Evolutionary conservation across 2,888 invertebrate species (phyloP).

Genomic region (Dioctria rufipes): DNA sequence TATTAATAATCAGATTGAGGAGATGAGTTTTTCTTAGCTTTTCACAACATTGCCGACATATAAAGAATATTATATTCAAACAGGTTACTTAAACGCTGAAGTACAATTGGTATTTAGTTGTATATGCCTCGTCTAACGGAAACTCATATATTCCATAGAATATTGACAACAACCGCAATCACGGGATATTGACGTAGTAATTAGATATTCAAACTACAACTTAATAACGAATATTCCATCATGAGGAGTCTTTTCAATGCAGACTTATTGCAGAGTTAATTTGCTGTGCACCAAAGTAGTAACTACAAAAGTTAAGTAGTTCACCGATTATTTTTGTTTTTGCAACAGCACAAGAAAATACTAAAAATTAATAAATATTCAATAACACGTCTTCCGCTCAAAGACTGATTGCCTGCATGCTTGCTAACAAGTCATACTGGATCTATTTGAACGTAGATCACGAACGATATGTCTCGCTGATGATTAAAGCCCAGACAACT

Average conservation of each 20-base stretch:
- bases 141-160: too few relatives aligned
- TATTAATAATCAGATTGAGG: too few relatives aligned
- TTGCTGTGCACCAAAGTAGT: neutral
- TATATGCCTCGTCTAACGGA: too few relatives aligned
- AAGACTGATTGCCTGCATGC: neutral
- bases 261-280: neutral
- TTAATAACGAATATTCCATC: neutral
- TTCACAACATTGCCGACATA: too few relatives aligned
- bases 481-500: neutral
- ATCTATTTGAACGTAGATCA: neutral
- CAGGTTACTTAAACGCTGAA: too few relatives aligned
- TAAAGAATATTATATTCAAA: too few relatives aligned
- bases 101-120: too few relatives aligned
- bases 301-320: conserved; percentile 2
- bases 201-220: conserved; percentile 37
- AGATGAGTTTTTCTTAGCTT: too few relatives aligned
- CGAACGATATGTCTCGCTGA: neutral
- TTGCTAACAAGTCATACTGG: neutral
- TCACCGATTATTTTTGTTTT: conserved; percentile 15
- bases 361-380: conserved; percentile 38
- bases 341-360: neutral
- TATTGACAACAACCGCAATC: neutral
- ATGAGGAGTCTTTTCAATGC: neutral
- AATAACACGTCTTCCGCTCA: conserved; percentile 39
- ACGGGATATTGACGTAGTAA: conserved; percentile 23